Evolutionary conservation across 2,888 invertebrate species (phyloP).

Genomic region (Lepetodrilus schrolli): DNA sequence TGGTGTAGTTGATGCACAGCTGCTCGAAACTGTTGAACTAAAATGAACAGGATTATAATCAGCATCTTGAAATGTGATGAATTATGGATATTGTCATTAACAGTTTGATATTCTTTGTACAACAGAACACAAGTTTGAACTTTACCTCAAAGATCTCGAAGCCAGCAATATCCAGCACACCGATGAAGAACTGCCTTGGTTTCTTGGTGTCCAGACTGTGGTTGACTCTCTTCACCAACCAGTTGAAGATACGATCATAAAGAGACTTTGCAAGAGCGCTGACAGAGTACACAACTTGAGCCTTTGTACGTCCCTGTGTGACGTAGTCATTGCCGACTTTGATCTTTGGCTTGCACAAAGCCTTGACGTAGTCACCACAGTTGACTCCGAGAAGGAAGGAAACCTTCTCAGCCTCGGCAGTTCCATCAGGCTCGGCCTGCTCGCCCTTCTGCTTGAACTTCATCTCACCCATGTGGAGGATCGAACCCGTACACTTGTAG

Average conservation of each 20-base stretch:
- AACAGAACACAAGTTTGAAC: too few species aligned
- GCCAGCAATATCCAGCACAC: constrained; percentile 99
- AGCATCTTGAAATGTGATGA: too few species aligned
- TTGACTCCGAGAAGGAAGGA: constrained; percentile 93
- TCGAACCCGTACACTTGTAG: constrained; percentile 97
- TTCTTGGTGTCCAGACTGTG: constrained; percentile 98
- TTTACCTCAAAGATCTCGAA: constrained; percentile 97
- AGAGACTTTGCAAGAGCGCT: constrained; percentile 76
- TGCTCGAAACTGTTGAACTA: constrained; percentile 98
- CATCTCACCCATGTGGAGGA: constrained; percentile 99
- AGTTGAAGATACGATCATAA: constrained; percentile 78
- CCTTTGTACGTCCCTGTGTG: constrained; percentile 98
- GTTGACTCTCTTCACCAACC: constrained; percentile 99
- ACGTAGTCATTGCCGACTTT: constrained; percentile 98
- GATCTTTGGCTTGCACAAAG: constrained; percentile 92
- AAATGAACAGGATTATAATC: neutral
- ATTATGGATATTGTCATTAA: too few species aligned
- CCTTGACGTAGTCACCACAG: constrained; percentile 86
- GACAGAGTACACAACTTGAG: constrained; percentile 76
- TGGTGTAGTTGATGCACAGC: constrained; percentile 98
- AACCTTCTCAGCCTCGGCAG: constrained; percentile 89
- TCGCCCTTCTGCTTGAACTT: constrained; percentile 99
- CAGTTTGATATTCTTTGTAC: too few species aligned
- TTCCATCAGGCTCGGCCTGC: constrained; percentile 80
- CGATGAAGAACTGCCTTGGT: constrained; percentile 98